Conservation (phyloP, 2,113 vertebrate genomes). For the Anser brachyrhynchus region DNA sequence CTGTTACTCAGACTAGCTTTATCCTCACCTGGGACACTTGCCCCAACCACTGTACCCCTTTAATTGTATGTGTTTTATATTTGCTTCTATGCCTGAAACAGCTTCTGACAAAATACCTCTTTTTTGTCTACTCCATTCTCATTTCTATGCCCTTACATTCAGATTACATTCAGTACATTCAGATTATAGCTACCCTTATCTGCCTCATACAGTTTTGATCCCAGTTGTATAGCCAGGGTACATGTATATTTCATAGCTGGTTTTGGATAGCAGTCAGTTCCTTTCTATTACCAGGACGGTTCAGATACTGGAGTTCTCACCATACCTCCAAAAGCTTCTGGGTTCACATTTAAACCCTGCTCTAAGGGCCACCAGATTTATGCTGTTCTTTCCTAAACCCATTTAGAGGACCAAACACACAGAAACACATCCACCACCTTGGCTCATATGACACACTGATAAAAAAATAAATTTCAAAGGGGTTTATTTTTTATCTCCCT, state of each 20-base stretch:
- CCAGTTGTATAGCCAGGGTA: not conserved
- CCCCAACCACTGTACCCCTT: not conserved
- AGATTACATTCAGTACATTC: slow-evolving; percentile 31
- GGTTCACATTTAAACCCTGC: not conserved
- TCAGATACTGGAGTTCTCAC: not conserved
- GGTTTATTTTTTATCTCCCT: not conserved
- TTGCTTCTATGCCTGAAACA: not conserved
- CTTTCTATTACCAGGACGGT: not conserved
- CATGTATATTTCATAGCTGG: not conserved
- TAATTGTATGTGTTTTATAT: not conserved
- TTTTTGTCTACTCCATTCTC: not conserved
- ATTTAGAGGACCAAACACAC: not conserved
- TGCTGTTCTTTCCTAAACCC: not conserved
- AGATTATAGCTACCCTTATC: slow-evolving; percentile 25
- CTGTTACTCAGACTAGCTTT: not conserved
- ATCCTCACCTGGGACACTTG: not conserved
- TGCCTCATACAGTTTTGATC: not conserved
- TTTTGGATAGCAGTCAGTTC: not conserved
- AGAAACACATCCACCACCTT: not conserved
- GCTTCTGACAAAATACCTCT: not conserved
- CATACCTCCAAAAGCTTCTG: not conserved
- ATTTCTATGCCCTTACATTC: not conserved
- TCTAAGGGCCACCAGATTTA: not conserved
- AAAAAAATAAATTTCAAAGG: not conserved
- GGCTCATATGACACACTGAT: not conserved